Percentiles rank a stretch among this genome's conserved stretches.
These are phyloP conservation scores for Gallinago solitaria DNA, from an alignment of 2,797 vertebrate species.

Conservation along the genomic window DNA sequence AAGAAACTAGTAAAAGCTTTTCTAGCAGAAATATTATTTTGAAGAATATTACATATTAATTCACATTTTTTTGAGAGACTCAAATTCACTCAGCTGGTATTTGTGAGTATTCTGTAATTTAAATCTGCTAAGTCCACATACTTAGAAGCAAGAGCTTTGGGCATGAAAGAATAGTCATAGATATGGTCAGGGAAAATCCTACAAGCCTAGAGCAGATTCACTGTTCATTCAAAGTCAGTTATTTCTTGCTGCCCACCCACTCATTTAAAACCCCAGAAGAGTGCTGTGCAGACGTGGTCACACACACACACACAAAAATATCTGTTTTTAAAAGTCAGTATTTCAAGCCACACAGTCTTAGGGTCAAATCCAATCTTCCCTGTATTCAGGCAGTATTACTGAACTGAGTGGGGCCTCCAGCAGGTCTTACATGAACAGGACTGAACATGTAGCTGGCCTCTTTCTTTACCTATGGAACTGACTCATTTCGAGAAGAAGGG, in stretches of 20 bases:
- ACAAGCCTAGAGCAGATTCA: not conserved
- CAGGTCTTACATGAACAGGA: not conserved
- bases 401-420: not conserved
- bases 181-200: not conserved
- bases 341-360: not conserved
- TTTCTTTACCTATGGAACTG: not conserved
- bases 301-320: too few species aligned
- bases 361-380: not conserved
- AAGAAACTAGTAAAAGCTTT: not conserved
- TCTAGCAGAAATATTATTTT: not conserved
- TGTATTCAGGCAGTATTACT: not conserved
- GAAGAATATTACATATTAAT: not conserved
- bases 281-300: too few species aligned
- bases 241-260: not conserved
- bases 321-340: not conserved
- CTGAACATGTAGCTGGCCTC: not conserved
- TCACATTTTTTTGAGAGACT: not conserved
- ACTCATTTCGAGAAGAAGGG: not conserved
- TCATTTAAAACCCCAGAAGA: not conserved
- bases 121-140: not conserved
- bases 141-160: not conserved
- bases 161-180: not conserved
- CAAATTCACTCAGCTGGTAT: not conserved
- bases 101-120: not conserved
- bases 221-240: not conserved